Percentiles rank a stretch among this genome's conserved stretches.
These are phyloP conservation scores for Lysandra bellargus DNA, from an alignment of 2,888 invertebrate species.

Conservation along the genomic window DNA sequence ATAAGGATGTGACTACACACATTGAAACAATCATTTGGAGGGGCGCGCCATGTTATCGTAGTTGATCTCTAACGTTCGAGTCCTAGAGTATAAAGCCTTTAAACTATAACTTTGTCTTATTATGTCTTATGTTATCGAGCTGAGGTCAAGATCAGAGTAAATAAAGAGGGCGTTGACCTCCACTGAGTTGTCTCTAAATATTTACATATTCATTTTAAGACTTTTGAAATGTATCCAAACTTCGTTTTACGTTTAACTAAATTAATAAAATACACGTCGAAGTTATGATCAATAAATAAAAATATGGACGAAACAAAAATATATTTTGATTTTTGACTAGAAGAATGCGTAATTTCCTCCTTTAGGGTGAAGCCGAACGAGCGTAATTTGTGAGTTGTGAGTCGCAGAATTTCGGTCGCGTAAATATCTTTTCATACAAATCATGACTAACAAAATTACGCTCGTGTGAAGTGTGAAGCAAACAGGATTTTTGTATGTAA, in stretches of 20 bases:
- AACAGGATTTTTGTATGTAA: no score
- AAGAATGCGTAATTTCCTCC: no score
- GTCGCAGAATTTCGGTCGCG: no score
- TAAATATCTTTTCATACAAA: no score
- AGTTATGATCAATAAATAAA: background rate
- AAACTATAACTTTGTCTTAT: background rate
- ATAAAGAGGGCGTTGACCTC: constrained; percentile 1
- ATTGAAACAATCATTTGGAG: no score
- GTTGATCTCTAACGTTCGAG: background rate
- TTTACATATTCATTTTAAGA: constrained; percentile 11
- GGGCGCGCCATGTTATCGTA: no score
- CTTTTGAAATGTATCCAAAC: background rate
- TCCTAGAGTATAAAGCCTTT: background rate
- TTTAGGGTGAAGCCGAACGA: no score
- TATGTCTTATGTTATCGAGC: background rate
- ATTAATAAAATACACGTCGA: background rate
- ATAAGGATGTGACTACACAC: no score
- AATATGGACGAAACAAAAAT: background rate
- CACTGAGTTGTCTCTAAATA: background rate
- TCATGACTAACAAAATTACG: no score
- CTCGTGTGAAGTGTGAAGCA: no score
- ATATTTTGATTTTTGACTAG: no score
- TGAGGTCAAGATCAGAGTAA: background rate
- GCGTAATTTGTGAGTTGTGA: no score
- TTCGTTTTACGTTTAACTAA: background rate